Evolutionary conservation across 2,113 vertebrate species (phyloP).

Genomic region (Silurus asotus): DNA sequence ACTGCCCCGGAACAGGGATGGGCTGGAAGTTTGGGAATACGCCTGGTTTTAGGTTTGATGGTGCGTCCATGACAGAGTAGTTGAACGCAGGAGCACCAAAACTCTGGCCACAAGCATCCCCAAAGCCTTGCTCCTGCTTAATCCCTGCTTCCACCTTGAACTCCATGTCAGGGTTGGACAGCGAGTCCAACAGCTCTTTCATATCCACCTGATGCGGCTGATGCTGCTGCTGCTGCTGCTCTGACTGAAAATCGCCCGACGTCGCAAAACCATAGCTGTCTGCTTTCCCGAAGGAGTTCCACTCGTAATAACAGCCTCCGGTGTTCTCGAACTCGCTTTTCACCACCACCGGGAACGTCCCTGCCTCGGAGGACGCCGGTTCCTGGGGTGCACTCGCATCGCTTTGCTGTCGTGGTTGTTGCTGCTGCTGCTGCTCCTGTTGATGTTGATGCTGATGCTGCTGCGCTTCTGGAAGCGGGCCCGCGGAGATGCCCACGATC

Average conservation of each 20-base stretch:
- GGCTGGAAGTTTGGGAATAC: constrained; percentile 66
- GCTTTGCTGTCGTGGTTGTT: constrained; percentile 65
- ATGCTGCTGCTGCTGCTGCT: constrained; percentile 55
- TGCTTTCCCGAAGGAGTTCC: constrained; percentile 79
- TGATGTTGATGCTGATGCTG: constrained; percentile 72
- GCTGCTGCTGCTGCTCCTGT: constrained; percentile 71
- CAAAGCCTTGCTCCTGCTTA: constrained; percentile 77
- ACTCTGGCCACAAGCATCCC: constrained; percentile 74
- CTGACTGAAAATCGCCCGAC: constrained; percentile 73
- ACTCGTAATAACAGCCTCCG: constrained; percentile 74
- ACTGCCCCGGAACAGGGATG: constrained; percentile 62
- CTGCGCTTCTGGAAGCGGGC: constrained; percentile 79
- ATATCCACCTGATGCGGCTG: constrained; percentile 70
- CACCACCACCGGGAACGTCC: constrained; percentile 81
- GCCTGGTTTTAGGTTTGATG: constrained; percentile 68
- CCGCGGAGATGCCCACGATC: constrained; percentile 90
- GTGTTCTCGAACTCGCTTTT: constrained; percentile 82
- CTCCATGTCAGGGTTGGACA: constrained; percentile 73
- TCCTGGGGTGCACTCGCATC: constrained; percentile 66
- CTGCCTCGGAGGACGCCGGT: constrained; percentile 79
- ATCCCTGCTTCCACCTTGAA: constrained; percentile 76
- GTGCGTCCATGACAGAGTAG: constrained; percentile 72
- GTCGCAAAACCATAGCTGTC: constrained; percentile 76
- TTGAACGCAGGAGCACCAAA: constrained; percentile 69
- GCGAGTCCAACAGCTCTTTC: constrained; percentile 78